Base-by-base conservation (phyloP, 2,888 invertebrate species). In the Coecobrya sp. region DNA sequence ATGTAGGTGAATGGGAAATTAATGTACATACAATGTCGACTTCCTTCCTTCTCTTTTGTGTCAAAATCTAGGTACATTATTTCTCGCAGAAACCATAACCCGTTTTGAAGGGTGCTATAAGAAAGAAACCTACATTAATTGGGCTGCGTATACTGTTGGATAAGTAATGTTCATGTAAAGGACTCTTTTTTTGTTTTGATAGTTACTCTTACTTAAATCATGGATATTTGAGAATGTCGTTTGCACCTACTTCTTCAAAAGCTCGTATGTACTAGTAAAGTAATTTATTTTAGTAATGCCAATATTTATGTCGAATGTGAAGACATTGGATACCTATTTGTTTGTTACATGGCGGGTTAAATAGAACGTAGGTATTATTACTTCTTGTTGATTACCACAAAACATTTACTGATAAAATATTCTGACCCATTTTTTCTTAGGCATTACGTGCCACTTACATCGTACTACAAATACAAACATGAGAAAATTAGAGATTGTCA, bases 41-140 rank as follows among this genome's bases (percentile, higher is more conserved):
- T 89, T 89, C 89, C 89, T 89, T 82, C 89, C 82, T 89, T 25
- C 55, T 89, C 89, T 82, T n/a, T 89, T 81, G 82, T 82, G 82
- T 89, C 89, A 89, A 70, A 81, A 81, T 25, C 1, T 65, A 65
- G 27, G 68, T 68, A 30, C 25, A 11, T 10, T 25, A 10, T 7
- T 16, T 30, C 55, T 87, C 25, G 45, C 30, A 73, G 42, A 30
- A 86, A 19, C 45, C 73, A 45, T 68, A 85, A 59, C n/a, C 11
- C n/a, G 13, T 81, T 55, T 49, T 59, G 59, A 76, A 87, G 76
- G 87, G 59, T 76, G 36, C 86, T 36, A 22, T 87, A 62, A 55
- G 27, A n/a, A n/a, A n/a, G 49, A 25, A 86, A 19, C 42, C 49
- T 65, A 19, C 4, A 55, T 55, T 27, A 5, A 10, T 76, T 76